These are phyloP conservation scores for Eidolon dupreanum DNA, from an alignment of 2,797 vertebrate species.

Conservation along the genomic window DNA sequence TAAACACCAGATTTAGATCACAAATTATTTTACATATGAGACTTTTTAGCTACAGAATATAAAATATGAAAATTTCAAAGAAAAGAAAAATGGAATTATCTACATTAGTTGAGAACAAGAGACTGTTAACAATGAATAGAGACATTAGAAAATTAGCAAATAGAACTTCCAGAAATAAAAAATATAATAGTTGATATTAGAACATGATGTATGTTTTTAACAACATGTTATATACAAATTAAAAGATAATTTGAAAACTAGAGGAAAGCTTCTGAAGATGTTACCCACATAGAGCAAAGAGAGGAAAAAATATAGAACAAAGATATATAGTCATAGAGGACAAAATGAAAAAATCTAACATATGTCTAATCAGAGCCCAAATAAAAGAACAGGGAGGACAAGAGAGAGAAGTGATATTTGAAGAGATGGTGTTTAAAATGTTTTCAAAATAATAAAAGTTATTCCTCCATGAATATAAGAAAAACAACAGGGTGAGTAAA, in stretches of 20 bases:
- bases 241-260: not conserved
- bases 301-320: not conserved
- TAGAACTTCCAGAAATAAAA: slow-evolving; percentile 33
- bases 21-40: not conserved
- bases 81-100: not conserved
- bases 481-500: not conserved
- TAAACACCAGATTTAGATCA: not conserved
- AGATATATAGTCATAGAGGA: not conserved
- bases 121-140: not conserved
- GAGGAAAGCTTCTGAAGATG: not conserved
- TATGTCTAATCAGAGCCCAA: not conserved
- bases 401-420: not conserved
- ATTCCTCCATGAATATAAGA: not conserved
- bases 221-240: not conserved
- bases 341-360: not conserved
- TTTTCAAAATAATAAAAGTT: not conserved
- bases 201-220: not conserved
- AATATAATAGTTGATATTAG: not conserved
- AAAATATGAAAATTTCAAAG: not conserved
- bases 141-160: not conserved
- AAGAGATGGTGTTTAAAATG: not conserved
- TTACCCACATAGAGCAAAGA: not conserved
- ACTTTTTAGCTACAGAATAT: not conserved
- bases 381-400: not conserved
- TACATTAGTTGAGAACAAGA: not conserved